Evolutionary conservation across 2,113 vertebrate genomes (phyloP).

Genomic region (Gadus chalcogrammus): DNA sequence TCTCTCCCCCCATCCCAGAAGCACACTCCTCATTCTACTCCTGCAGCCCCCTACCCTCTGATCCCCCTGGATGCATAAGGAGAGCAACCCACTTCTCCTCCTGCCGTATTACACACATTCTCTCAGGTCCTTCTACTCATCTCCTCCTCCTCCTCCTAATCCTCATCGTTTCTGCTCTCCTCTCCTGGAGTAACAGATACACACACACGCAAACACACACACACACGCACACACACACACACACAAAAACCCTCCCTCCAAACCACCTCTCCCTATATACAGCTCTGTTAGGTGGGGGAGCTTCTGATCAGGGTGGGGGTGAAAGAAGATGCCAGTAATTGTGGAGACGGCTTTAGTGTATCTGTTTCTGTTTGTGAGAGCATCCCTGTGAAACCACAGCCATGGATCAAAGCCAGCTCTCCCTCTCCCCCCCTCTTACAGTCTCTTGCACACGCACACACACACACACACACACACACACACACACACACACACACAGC

Average conservation of each 20-base stretch:
- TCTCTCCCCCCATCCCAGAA: neutral
- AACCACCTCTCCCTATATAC: neutral
- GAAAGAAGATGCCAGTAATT: conserved; percentile 6
- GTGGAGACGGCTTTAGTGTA: neutral
- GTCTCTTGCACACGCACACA: neutral
- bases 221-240: neutral
- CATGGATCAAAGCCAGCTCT: conserved; percentile 47
- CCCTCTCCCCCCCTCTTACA: neutral
- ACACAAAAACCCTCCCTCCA: too few species aligned
- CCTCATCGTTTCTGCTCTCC: neutral
- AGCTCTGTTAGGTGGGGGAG: neutral
- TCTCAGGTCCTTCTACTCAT: neutral
- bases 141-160: neutral
- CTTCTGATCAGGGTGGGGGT: neutral
- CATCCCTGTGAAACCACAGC: conserved; percentile 23
- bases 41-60: neutral
- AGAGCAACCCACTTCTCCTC: neutral
- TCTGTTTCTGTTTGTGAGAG: conserved; percentile 13
- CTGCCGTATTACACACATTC: neutral
- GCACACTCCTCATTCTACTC: neutral
- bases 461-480: conserved; percentile 14
- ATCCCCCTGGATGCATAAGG: neutral
- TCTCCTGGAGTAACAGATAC: neutral
- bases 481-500: neutral
- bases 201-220: neutral